Conservation (phyloP, 92 coral and sea anemone species). For the Epizoanthus ramosus region DNA sequence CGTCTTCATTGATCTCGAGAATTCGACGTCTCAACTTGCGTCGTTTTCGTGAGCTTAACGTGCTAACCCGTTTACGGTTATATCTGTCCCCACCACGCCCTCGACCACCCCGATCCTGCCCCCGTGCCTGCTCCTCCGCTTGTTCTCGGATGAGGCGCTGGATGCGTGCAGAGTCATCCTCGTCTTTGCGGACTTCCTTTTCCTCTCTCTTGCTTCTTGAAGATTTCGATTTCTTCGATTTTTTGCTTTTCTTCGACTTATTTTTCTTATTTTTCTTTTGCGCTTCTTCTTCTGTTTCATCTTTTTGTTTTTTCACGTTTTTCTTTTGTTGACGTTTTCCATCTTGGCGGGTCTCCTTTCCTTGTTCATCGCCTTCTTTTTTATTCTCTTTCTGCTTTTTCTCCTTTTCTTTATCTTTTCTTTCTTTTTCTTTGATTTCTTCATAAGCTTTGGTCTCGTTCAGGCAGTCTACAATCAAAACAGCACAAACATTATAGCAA, state of each 20-base stretch:
- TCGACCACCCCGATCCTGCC: conserved; percentile 34
- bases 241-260: conserved; percentile 18
- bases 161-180: conserved; percentile 61
- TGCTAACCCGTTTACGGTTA: conserved; percentile 28
- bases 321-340: conserved; percentile 12
- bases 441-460: conserved; percentile 29
- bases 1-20: conserved; percentile 49
- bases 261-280: conserved; percentile 17
- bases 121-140: conserved; percentile 60
- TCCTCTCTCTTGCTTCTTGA: neutral
- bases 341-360: neutral
- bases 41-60: conserved; percentile 56
- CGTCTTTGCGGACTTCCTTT: conserved; percentile 25
- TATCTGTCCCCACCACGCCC: conserved; percentile 9
- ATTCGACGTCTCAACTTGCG: conserved; percentile 67
- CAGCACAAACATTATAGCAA: neutral
- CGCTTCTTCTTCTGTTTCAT: conserved; percentile 19
- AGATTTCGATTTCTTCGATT: neutral
- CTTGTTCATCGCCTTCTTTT: conserved; percentile 14
- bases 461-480: conserved; percentile 24
- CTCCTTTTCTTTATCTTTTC: conserved; percentile 14
- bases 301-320: conserved; percentile 36
- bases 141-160: conserved; percentile 78
- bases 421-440: conserved; percentile 22
- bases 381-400: conserved; percentile 13